phyloP scores from a whole-genome alignment of 2,888 invertebrate genomes.

The Andrena hattorfiana region DNA sequence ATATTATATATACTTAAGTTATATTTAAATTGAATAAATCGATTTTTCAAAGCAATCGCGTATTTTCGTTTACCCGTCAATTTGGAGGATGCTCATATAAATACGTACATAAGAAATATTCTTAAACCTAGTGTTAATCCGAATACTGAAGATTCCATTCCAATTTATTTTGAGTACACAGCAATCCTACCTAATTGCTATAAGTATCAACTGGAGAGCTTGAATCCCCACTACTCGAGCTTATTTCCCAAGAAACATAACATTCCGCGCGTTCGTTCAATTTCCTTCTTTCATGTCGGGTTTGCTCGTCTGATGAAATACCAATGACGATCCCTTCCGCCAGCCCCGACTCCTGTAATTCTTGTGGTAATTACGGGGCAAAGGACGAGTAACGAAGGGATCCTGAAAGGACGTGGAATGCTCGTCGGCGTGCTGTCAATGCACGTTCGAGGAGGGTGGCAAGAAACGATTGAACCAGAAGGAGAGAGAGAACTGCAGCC shows the following conservation, averaged over 20 bases:
- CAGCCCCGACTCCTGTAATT: constrained; percentile 24
- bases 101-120: no score
- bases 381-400: constrained; percentile 60
- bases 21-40: no score
- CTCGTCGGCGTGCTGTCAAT: constrained; percentile 38
- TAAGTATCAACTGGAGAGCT: constrained; percentile 10
- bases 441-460: constrained; percentile 24
- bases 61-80: no score
- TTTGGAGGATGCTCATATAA: no score
- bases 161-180: no score
- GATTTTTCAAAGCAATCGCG: no score
- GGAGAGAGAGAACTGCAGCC: constrained; percentile 55
- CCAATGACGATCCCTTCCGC: constrained; percentile 39
- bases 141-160: no score
- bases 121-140: no score
- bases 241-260: background rate
- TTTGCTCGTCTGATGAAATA: constrained; percentile 45
- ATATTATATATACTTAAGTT: no score
- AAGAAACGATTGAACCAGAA: constrained; percentile 36
- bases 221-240: background rate
- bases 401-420: constrained; percentile 59
- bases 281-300: constrained; percentile 40
- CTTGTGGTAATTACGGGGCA: constrained; percentile 61
- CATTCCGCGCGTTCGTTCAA: constrained; percentile 14
- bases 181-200: background rate